These are phyloP conservation scores for Brenthis ino DNA, from an alignment of 2,888 invertebrate genomes.

Conservation along the genomic window DNA sequence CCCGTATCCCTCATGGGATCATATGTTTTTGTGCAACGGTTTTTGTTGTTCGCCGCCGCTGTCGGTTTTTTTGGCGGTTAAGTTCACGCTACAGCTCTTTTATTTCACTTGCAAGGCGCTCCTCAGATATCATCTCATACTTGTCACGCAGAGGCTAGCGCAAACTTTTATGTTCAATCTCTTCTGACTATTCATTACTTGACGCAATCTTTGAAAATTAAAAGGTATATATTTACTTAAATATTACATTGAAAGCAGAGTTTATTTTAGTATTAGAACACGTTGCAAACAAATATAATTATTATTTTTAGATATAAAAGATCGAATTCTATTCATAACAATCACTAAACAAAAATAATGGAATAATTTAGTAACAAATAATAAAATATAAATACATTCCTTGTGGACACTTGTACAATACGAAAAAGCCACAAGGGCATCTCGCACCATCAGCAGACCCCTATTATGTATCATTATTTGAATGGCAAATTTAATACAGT, in stretches of 20 bases:
- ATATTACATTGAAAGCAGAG: too few relatives aligned
- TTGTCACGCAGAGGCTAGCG: slow-evolving; percentile 45
- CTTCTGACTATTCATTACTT: too few relatives aligned
- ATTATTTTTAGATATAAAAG: too few relatives aligned
- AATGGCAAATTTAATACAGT: slow-evolving; percentile 74
- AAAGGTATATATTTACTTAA: too few relatives aligned
- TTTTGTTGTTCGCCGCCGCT: slow-evolving; percentile 81
- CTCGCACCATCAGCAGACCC: slow-evolving; percentile 59
- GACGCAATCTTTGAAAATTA: too few relatives aligned
- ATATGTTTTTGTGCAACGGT: slow-evolving; percentile 83
- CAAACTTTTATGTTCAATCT: too few relatives aligned
- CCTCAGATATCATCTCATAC: slow-evolving; percentile 67
- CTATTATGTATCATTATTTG: slow-evolving; percentile 78
- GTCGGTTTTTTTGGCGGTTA: slow-evolving; percentile 69
- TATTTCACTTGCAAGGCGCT: slow-evolving; percentile 63
- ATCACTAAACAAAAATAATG: too few relatives aligned
- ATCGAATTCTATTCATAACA: too few relatives aligned
- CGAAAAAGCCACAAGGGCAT: slow-evolving; percentile 37
- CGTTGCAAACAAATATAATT: too few relatives aligned
- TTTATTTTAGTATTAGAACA: too few relatives aligned
- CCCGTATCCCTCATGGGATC: slow-evolving; percentile 77
- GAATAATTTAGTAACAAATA: background rate
- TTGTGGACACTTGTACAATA: background rate
- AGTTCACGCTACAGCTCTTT: slow-evolving; percentile 78
- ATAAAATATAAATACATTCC: background rate